Evolutionary conservation across 2,888 invertebrate genomes (phyloP).

Genomic region (Cerastis rubricosa): DNA sequence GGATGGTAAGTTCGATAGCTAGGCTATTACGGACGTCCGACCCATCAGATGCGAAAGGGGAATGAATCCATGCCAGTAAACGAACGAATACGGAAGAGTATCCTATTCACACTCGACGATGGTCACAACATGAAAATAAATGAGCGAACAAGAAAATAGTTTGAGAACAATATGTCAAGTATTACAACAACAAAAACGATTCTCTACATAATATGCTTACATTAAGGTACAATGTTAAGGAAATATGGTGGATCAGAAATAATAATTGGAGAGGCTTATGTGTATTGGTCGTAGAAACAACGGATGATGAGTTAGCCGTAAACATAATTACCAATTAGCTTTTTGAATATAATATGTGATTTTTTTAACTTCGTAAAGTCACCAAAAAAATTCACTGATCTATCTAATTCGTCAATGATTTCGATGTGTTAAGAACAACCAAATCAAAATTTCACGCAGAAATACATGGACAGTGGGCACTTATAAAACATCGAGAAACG

Average conservation of each 20-base stretch:
- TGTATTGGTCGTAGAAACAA: not conserved
- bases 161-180: too few relatives aligned
- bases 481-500: too few relatives aligned
- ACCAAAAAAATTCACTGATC: not conserved
- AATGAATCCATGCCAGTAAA: not conserved
- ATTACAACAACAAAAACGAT: too few relatives aligned
- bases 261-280: not conserved
- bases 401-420: too few relatives aligned
- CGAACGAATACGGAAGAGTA: constrained; percentile 9
- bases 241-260: not conserved
- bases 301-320: not conserved
- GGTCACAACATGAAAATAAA: not conserved
- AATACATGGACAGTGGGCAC: too few relatives aligned
- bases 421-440: too few relatives aligned
- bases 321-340: not conserved
- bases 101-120: not conserved
- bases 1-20: constrained; percentile 7
- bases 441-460: too few relatives aligned
- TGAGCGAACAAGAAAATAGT: too few relatives aligned
- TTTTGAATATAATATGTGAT: not conserved
- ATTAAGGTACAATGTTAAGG: not conserved
- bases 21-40: constrained; percentile 19
- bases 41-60: not conserved
- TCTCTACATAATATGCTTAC: not conserved
- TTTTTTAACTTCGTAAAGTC: too few relatives aligned